Conservation (phyloP, 2,113 vertebrate species). For the Trematocara nigrifrons region DNA sequence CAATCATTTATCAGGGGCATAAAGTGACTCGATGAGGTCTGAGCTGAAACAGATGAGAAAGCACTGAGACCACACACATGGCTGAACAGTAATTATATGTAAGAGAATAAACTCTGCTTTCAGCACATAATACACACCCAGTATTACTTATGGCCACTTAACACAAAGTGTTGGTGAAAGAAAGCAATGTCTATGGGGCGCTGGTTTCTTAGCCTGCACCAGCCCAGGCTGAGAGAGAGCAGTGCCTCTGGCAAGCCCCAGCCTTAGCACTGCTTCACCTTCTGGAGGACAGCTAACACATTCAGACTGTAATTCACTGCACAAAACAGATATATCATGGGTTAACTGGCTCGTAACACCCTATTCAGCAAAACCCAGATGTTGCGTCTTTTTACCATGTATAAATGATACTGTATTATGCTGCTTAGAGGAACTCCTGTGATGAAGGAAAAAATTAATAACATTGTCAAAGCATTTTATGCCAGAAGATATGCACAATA, state of each 20-base stretch:
- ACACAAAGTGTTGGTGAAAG: constrained; percentile 40
- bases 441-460: neutral
- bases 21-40: constrained; percentile 31
- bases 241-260: constrained; percentile 17
- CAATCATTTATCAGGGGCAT: neutral
- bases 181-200: neutral
- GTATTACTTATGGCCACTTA: constrained; percentile 48
- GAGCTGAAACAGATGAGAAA: constrained; percentile 15
- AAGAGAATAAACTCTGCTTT: constrained; percentile 9
- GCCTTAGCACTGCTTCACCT: neutral
- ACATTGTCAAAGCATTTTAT: neutral
- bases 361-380: neutral
- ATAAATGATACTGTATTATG: neutral
- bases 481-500: neutral
- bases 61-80: constrained; percentile 9
- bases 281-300: constrained; percentile 29
- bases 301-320: constrained; percentile 26
- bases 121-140: constrained; percentile 16
- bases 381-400: neutral
- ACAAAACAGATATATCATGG: constrained; percentile 19
- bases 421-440: neutral
- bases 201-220: constrained; percentile 8
- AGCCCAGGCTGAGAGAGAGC: neutral
- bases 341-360: neutral
- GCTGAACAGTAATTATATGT: constrained; percentile 8